Base-by-base conservation (phyloP, 1,140 invertebrate genomes). In the Lineus longissimus region DNA sequence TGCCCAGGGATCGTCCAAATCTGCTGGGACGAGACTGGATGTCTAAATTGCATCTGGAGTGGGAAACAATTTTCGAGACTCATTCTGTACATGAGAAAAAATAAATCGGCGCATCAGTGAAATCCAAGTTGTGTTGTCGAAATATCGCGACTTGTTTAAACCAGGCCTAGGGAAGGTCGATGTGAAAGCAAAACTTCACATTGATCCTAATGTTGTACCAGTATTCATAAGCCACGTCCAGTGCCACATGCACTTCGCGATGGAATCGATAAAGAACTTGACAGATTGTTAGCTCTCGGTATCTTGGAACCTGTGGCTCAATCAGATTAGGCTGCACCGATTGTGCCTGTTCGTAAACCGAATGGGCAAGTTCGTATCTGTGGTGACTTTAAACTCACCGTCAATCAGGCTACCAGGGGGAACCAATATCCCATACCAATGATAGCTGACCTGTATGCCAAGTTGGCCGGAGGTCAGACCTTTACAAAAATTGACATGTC, bases 201-300 rank as follows among this genome's bases (percentile, higher is more conserved):
- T 67, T 40, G 47, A 68, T 47, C 29, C 47, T 22, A 36, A 62
- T n/a, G 61, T 30, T 22, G n/a, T n/a, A 68, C 61, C 19, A 56
- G 22, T 2, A 17, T 60, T 23, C 36, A 4, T 25, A 56, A 60
- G 19, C 33, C 59, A 56, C 31, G 59, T 13, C 31, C 9, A 25
- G 33, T 81, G 2, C 72, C 74, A 0, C 67, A 68, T 45, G 65
- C 73, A 4, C 1, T 70, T 2, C 15, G 61, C 17, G 62, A 56
- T 4, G 66, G 64, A 23, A 67, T 82, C 1, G 73, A 77, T n/a
- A 54, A 47, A 23, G 73, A 81, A 57, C 25, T 72, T 9, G 58
- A 55, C n/a, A 43, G 68, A n/a, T 59, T 76, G 30, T 23, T 61
- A 36, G 33, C 25, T 30, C n/a, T 59, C 41, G 73, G 68, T 2